Evolutionary conservation across 1,140 invertebrate genomes (phyloP).

Genomic region (Oreohelix idahoensis): DNA sequence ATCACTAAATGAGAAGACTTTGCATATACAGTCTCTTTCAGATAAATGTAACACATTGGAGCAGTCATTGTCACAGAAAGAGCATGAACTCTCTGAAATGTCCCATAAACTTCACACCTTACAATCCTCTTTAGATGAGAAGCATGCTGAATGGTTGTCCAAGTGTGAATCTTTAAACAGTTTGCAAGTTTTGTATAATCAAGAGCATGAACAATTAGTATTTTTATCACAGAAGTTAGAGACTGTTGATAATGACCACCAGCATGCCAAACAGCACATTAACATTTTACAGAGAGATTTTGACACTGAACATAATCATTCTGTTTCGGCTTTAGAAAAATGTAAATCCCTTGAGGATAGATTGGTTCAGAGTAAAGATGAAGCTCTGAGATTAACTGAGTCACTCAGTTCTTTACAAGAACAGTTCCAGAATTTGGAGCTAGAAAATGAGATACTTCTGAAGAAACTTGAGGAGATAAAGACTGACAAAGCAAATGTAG

Average conservation of each 20-base stretch:
- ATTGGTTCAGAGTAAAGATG: not conserved
- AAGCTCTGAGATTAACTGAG: slow-evolving; percentile 7
- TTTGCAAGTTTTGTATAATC: slow-evolving; percentile 36
- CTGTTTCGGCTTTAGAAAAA: not conserved
- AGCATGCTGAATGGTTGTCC: slow-evolving; percentile 34
- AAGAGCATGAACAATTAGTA: slow-evolving; percentile 29
- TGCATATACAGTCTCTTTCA: slow-evolving; percentile 42
- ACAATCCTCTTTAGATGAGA: slow-evolving; percentile 38
- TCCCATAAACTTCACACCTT: not conserved
- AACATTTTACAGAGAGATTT: not conserved
- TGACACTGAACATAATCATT: slow-evolving; percentile 5
- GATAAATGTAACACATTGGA: slow-evolving; percentile 38
- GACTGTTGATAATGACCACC: not conserved
- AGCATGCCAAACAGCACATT: slow-evolving; percentile 17
- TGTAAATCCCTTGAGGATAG: slow-evolving; percentile 5
- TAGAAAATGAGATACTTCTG: not conserved
- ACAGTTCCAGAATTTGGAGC: not conserved
- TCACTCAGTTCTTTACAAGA: not conserved
- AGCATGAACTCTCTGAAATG: slow-evolving; percentile 17
- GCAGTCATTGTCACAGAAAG: slow-evolving; percentile 27
- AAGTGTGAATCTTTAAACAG: slow-evolving; percentile 34
- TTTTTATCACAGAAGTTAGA: not conserved
- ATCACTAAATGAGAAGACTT: slow-evolving; percentile 38
- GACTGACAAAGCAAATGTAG: not conserved
- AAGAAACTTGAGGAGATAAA: not conserved